A percentile compares a stretch with the other conserved stretches of the same genome.
Evolutionary conservation across 2,113 vertebrate species (phyloP).

Genomic region (Pterocles burchelli): DNA sequence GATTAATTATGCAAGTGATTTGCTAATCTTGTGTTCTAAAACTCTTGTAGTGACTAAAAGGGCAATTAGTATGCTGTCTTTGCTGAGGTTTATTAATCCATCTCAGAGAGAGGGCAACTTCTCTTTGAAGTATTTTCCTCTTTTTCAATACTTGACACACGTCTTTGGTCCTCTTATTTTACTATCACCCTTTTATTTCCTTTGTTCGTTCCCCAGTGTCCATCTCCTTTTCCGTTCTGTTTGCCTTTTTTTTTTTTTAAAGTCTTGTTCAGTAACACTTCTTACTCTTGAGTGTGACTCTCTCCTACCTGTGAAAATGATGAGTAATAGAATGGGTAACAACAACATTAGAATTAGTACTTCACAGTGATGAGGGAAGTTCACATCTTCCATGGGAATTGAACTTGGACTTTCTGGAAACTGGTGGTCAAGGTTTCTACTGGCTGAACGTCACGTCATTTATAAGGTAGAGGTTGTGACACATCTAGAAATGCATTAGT

Average conservation of each 20-base stretch:
- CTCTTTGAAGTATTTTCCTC: neutral
- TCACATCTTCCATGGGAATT: neutral
- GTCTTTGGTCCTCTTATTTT: neutral
- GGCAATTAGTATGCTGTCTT: neutral
- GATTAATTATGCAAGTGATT: slow-evolving; percentile 1
- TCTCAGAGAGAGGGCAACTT: neutral
- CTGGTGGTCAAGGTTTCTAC: neutral
- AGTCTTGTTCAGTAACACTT: neutral
- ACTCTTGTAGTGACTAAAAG: neutral
- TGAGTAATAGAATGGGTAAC: neutral
- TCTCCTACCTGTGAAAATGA: neutral
- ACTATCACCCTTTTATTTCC: neutral
- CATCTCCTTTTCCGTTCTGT: neutral
- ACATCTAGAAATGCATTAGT: neutral
- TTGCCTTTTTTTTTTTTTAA: neutral
- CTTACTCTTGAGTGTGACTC: neutral
- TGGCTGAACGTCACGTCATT: neutral
- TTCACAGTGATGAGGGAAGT: neutral
- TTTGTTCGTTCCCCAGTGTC: neutral
- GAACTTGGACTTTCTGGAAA: neutral
- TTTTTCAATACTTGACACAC: neutral
- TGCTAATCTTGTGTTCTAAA: neutral
- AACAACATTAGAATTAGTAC: neutral
- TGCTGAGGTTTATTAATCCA: neutral
- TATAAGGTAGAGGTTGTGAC: neutral